These are phyloP conservation scores for Polypedilum vanderplanki DNA, from an alignment of 1,140 invertebrate genomes.

Conservation along the genomic window DNA sequence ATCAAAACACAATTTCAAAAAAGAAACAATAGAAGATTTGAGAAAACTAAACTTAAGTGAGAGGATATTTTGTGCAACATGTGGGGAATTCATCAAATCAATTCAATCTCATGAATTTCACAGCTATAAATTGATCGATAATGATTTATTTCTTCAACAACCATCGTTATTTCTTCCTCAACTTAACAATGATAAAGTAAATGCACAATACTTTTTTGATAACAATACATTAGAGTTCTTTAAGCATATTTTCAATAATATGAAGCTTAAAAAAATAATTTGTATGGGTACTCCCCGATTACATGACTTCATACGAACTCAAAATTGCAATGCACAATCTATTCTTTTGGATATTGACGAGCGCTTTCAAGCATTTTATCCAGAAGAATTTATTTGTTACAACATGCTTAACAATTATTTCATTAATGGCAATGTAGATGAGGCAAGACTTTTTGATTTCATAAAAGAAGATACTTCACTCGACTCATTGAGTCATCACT, in stretches of 20 bases:
- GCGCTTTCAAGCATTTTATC: slow-evolving; percentile 61
- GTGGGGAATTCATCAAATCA: slow-evolving; percentile 51
- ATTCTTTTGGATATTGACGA: slow-evolving; percentile 71
- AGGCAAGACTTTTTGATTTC: slow-evolving; percentile 53
- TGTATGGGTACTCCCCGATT: slow-evolving; percentile 73
- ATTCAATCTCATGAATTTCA: slow-evolving; percentile 47
- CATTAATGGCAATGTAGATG: slow-evolving; percentile 54
- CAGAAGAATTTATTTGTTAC: slow-evolving; percentile 65
- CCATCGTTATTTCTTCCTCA: slow-evolving; percentile 56
- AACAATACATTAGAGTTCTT: slow-evolving; percentile 44
- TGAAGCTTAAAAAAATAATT: slow-evolving; percentile 56
- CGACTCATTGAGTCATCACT: slow-evolving; percentile 48
- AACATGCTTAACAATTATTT: slow-evolving; percentile 88
- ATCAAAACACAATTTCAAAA: slow-evolving; percentile 43
- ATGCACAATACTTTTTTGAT: slow-evolving; percentile 70
- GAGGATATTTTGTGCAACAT: slow-evolving; percentile 57
- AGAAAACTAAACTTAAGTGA: slow-evolving; percentile 44
- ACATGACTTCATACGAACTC: slow-evolving; percentile 57
- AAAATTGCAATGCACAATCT: slow-evolving; percentile 49
- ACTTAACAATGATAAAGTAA: slow-evolving; percentile 57
- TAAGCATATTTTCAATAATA: slow-evolving; percentile 46
- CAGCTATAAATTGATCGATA: slow-evolving; percentile 44
- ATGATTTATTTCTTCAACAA: slow-evolving; percentile 46
- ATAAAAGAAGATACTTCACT: slow-evolving; percentile 46
- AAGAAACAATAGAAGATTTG: slow-evolving; percentile 46